Conservation (phyloP, 1,140 invertebrate genomes). For the Drosophila kanapiae region DNA sequence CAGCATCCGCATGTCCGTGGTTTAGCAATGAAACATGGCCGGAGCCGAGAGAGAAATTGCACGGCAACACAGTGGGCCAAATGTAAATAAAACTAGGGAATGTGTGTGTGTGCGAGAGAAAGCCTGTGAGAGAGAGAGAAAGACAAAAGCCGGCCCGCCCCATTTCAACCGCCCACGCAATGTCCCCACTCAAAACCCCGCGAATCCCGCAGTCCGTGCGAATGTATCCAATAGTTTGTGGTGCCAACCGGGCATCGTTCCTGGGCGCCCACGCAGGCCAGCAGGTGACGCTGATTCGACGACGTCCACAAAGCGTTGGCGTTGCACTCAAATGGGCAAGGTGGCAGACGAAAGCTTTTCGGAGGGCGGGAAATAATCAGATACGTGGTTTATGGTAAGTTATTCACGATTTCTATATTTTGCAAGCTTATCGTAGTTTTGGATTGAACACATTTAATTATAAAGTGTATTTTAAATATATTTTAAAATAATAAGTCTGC, state of each 20-base stretch:
- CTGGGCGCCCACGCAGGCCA: conserved; percentile 54
- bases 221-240: conserved; percentile 63
- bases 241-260: conserved; percentile 44
- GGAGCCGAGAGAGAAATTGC: conserved; percentile 14
- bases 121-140: not conserved
- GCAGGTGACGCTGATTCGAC: conserved; percentile 61
- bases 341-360: conserved; percentile 38
- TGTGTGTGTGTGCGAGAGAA: conserved; percentile 22
- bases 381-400: not conserved
- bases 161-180: conserved; percentile 42
- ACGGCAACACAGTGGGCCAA: conserved; percentile 24
- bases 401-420: conserved; percentile 16
- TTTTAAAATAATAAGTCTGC: not conserved
- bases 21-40: conserved; percentile 54
- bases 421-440: not conserved
- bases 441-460: not conserved
- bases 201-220: not conserved
- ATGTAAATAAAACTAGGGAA: conserved; percentile 45
- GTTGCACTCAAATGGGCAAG: conserved; percentile 47
- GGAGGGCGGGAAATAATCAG: conserved; percentile 25
- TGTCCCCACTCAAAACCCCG: not conserved
- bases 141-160: conserved; percentile 48
- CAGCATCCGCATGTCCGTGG: conserved; percentile 43
- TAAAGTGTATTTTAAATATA: not conserved
- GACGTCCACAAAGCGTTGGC: conserved; percentile 42